Evolutionary conservation across 2,797 vertebrate species (phyloP).

Genomic region (Pseudocheirus occidentalis): DNA sequence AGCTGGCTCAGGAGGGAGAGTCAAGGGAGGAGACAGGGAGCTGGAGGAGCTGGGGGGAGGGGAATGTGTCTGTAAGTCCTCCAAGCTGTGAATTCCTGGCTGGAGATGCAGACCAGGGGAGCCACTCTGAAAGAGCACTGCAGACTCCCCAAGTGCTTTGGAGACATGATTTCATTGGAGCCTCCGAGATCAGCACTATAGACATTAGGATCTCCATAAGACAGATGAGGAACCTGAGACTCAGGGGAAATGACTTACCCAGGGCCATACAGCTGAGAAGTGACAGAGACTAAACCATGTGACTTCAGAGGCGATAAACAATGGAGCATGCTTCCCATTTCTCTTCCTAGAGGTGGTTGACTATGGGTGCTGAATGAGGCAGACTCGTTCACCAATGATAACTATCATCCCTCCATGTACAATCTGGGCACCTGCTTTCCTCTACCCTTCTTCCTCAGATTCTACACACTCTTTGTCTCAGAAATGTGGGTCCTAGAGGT

Average conservation of each 20-base stretch:
- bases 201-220: background rate
- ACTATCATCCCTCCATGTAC: background rate
- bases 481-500: background rate
- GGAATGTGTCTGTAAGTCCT: background rate
- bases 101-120: background rate
- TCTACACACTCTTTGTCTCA: background rate
- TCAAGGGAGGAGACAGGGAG: constrained; percentile 6
- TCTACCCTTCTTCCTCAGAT: background rate
- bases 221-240: background rate
- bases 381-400: background rate
- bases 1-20: constrained; percentile 39
- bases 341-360: background rate
- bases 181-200: background rate
- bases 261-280: background rate
- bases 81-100: background rate
- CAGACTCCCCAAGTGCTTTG: background rate
- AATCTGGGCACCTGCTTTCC: background rate
- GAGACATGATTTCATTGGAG: background rate
- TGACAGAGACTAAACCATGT: no score
- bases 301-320: no score
- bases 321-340: background rate
- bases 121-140: background rate
- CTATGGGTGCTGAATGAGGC: background rate
- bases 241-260: background rate
- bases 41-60: background rate